phyloP scores from a whole-genome alignment of 92 coral and sea anemone species.

The Ricordea florida region DNA sequence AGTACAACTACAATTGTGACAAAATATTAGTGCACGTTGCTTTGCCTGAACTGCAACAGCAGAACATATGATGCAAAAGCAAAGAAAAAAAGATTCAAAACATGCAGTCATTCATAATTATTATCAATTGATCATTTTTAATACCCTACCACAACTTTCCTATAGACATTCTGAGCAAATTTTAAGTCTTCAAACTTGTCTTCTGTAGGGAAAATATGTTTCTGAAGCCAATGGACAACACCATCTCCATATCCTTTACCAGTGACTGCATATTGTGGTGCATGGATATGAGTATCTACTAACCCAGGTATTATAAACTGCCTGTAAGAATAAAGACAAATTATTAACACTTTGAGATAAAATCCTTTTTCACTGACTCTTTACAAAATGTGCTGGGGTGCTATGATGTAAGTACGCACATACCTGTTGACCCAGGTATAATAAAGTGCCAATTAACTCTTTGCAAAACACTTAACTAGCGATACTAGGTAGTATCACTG shows the following conservation, averaged over 20 bases:
- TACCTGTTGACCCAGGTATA: no score
- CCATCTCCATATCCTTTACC: slow-evolving; percentile 78
- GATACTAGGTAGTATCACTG: no score
- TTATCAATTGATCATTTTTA: background rate
- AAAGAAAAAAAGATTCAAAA: no score
- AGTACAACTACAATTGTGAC: no score
- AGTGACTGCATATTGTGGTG: slow-evolving; percentile 64
- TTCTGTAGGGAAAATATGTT: slow-evolving; percentile 71
- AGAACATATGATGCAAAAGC: no score
- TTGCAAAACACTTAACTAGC: no score
- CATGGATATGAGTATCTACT: slow-evolving; percentile 80
- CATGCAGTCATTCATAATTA: no score
- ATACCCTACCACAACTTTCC: slow-evolving; percentile 59
- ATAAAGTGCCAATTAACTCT: no score
- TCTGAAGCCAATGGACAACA: slow-evolving; percentile 58
- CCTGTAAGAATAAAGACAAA: background rate
- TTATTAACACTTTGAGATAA: background rate
- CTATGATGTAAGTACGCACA: background rate
- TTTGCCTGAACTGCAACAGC: no score
- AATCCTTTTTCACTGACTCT: background rate
- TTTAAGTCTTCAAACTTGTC: slow-evolving; percentile 54
- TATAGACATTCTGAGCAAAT: slow-evolving; percentile 58
- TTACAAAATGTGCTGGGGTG: background rate
- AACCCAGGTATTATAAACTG: slow-evolving; percentile 78
- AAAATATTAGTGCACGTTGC: no score